Evolutionary conservation across 92 coral and sea anemone genomes (phyloP).

Genomic region (Phymanthus crucifer): DNA sequence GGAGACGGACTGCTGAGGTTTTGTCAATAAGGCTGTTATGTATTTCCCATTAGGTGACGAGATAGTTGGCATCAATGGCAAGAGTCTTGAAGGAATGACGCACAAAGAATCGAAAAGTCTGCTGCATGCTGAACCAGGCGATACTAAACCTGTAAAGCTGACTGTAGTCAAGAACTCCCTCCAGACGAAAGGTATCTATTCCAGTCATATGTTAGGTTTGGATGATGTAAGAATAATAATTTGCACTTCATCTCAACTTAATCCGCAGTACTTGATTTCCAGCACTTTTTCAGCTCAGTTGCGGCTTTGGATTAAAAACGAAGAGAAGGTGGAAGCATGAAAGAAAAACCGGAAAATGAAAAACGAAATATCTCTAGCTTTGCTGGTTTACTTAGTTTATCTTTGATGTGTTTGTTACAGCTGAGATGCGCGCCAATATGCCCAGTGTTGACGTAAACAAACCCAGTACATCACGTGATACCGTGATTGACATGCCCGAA

Average conservation of each 20-base stretch:
- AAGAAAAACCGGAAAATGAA: background rate
- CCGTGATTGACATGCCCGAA: constrained; percentile 1
- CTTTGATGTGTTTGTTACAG: background rate
- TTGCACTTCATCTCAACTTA: no score
- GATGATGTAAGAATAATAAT: no score
- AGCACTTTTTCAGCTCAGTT: no score
- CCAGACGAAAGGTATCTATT: constrained; percentile 35
- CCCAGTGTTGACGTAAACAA: background rate
- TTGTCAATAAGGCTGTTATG: background rate
- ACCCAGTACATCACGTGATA: constrained; percentile 13
- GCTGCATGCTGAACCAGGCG: constrained; percentile 39
- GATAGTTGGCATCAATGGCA: constrained; percentile 74
- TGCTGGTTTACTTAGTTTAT: background rate
- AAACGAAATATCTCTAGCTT: no score
- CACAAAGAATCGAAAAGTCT: constrained; percentile 71
- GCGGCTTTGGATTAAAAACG: no score
- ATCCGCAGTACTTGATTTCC: no score
- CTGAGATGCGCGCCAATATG: constrained; percentile 14
- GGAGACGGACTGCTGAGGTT: no score
- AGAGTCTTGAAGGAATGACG: constrained; percentile 55
- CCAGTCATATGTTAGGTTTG: background rate
- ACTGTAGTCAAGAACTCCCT: constrained; percentile 48
- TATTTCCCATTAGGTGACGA: constrained; percentile 57
- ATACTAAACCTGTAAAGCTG: constrained; percentile 21
- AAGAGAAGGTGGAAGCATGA: no score